Conservation (phyloP, 2,888 invertebrate species). For the Apeira syringaria region DNA sequence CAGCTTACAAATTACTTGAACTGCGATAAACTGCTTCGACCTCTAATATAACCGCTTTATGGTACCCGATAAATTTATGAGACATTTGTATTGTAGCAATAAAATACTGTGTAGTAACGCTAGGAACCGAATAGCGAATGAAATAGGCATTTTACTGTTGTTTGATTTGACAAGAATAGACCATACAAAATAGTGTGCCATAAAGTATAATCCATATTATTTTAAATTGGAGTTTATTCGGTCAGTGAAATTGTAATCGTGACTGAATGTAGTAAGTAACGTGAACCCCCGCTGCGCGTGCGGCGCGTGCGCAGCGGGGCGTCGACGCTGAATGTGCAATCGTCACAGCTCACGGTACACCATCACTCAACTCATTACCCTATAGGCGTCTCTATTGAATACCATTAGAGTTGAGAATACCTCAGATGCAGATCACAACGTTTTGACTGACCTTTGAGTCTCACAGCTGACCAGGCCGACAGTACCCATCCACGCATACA, state of each 20-base stretch:
- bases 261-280: constrained; percentile 70
- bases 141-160: constrained; percentile 29
- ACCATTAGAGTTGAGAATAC: constrained; percentile 23
- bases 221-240: constrained; percentile 56
- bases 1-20: constrained; percentile 46
- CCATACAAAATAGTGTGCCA: constrained; percentile 21
- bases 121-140: constrained; percentile 26
- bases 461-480: constrained; percentile 11
- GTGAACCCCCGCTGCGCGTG: constrained; percentile 54
- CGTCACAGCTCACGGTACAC: constrained; percentile 26
- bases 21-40: constrained; percentile 43
- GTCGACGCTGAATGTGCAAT: constrained; percentile 45
- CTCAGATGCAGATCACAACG: constrained; percentile 1
- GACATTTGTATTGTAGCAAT: constrained; percentile 20
- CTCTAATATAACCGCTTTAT: constrained; percentile 36
- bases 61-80: constrained; percentile 31
- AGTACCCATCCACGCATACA: constrained; percentile 21
- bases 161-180: constrained; percentile 36
- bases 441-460: constrained; percentile 6
- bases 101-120: constrained; percentile 22
- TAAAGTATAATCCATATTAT: constrained; percentile 45
- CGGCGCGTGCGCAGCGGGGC: constrained; percentile 63
- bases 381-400: constrained; percentile 19
- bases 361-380: constrained; percentile 14
- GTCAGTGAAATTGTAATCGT: constrained; percentile 67